Base-by-base conservation (phyloP, 2,888 invertebrate species). In the Plusia festucae region DNA sequence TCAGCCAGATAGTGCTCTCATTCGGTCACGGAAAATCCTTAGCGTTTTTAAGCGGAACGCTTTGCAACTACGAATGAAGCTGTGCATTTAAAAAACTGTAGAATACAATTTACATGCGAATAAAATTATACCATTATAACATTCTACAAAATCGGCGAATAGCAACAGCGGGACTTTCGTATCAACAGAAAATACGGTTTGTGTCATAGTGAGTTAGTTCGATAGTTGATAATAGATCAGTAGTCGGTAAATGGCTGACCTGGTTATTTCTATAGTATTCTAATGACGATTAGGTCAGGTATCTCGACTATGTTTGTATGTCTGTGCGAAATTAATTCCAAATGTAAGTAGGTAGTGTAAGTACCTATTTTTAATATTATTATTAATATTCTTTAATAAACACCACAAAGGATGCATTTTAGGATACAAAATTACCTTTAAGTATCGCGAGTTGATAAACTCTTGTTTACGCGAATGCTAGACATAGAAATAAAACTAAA, bases 11-110 rank as follows among this genome's bases (percentile, higher is more conserved):
- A 88, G 88, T 91, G 91, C 92, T 92, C 92, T 92, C 88, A 88
- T 90, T 93, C 85, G 82, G 82, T 85, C 85, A 90, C 89, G 92
- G 92, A 92, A 92, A 93, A 91, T 86, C 92, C 90, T 92, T 87
- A 87, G 89, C 91, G 89, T 91, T 93, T 93, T 93, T 92, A 88
- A 88, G 88, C 86, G 85, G 86, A 88, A 90, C 90, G 92, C 87
- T 87, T 88, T 82, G 88, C 86, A 90, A 93, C 91, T 93, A 91
- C 90, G 89, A 92, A 92, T 92, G 88, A 88, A 91, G 87, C 85
- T 88, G 86, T 88, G 87, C 89, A 89, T 91, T 87, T 86, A 81
- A 90, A 90, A 79, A 86, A 84, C 86, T 79, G 84, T 84, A 84
- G 82, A 81, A 80, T 53, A 61, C 74, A 67, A 89, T 91, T 91